Base-by-base conservation (phyloP, 1,140 invertebrate genomes). In the Ostrea edulis region DNA sequence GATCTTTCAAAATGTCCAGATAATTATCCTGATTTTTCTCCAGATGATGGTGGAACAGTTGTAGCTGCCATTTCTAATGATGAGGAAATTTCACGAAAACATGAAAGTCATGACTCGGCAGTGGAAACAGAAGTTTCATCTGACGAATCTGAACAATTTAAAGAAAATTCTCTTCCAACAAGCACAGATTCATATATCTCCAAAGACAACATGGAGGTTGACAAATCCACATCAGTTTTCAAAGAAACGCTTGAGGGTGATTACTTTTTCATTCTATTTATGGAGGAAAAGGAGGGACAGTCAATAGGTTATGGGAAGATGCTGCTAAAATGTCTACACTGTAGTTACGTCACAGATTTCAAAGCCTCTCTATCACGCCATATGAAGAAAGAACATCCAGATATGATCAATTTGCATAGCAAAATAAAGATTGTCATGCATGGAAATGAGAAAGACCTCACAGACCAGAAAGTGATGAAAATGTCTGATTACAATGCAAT, bases 311-410 rank as follows among this genome's bases (percentile, higher is more conserved):
- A 92, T 82, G 82, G 90, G 44, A 89, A 87, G 81, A 82, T 86
- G 62, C 88, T 86, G 22, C 92, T 93, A 86, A 90, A 93, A 86
- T 94, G 93, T 84, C 77, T 94, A 8, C 93, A 93, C 84, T 94
- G 93, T 88, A 86, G 88, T 22, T 92, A 88, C 87, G 87, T 89
- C 25, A 91, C 90, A 22, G 85, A 87, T 14, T 93, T 91, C 90
- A 92, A 92, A 85, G 90, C 82, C 22, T 88, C 89, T 12, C 84
- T 94, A 22, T 90, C 91, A 35, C 90, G 89, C 9, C 94, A 94
- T 84, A 93, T 93, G 92, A 86, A 89, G 65, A 86, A 90, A 12
- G 84, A 86, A 44, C 93, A 94, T 86, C 52, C 84, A 55, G 91
- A 93, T 14, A 88, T 90, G 14, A 77, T 94, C 62, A 84, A 85